Evolutionary conservation across 2,797 vertebrate species (phyloP).

Genomic region (Crenuchus spilurus): DNA sequence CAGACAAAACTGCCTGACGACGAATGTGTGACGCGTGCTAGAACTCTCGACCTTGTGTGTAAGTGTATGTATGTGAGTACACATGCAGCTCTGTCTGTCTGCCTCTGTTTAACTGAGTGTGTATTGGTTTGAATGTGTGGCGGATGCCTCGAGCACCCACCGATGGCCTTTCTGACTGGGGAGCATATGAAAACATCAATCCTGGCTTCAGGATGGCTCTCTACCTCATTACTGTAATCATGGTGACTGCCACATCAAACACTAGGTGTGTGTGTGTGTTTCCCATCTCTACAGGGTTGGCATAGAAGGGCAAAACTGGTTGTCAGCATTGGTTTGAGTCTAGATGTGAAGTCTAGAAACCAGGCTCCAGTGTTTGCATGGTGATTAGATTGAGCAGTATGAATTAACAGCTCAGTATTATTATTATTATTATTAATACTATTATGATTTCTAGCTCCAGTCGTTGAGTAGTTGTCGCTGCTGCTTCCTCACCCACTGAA

Average conservation of each 20-base stretch:
- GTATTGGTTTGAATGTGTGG: constrained; percentile 5
- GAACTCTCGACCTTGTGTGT: background rate
- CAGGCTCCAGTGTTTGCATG: background rate
- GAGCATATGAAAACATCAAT: constrained; percentile 87
- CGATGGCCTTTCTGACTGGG: constrained; percentile 80
- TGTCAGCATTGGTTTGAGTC: background rate
- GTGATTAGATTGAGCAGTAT: background rate
- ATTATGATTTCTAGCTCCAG: background rate
- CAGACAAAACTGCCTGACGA: constrained; percentile 30
- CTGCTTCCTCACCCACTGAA: background rate
- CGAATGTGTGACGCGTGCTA: background rate
- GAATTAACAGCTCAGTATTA: constrained; percentile 36
- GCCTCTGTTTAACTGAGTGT: background rate
- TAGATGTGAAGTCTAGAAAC: background rate
- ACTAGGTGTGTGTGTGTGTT: constrained; percentile 42
- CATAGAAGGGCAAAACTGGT: background rate
- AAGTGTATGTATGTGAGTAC: background rate
- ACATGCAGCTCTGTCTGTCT: constrained; percentile 20
- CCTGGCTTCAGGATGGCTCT: constrained; percentile 76
- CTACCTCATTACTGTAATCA: constrained; percentile 87
- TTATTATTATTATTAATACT: constrained; percentile 13
- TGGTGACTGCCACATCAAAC: constrained; percentile 81
- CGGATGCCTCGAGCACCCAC: background rate
- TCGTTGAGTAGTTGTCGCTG: constrained; percentile 9
- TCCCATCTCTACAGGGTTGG: background rate